A percentile compares a stretch with the other conserved stretches of the same genome.
Conservation (phyloP, 2,797 vertebrate species). For the Neosilurus hyrtlii region DNA sequence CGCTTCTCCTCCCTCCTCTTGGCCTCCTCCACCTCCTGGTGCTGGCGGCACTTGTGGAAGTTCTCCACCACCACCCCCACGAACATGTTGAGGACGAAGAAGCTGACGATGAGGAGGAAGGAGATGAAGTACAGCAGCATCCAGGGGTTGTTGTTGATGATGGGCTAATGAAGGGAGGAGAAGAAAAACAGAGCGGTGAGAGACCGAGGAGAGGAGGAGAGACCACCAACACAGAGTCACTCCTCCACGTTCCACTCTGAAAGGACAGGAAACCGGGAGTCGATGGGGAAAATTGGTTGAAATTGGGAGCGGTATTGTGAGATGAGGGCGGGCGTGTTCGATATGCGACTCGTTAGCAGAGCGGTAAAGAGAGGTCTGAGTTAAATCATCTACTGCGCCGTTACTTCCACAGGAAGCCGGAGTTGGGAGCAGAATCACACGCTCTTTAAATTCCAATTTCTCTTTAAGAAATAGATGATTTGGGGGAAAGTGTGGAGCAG, state of each 20-base stretch:
- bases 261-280: too few species aligned
- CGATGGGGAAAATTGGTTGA: neutral
- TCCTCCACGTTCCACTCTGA: neutral
- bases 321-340: slow-evolving; percentile 14
- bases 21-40: slow-evolving; percentile 80
- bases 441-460: neutral
- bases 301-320: slow-evolving; percentile 40
- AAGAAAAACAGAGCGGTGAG: neutral
- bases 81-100: slow-evolving; percentile 91
- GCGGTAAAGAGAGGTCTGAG: slow-evolving; percentile 9
- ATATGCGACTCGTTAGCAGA: slow-evolving; percentile 33
- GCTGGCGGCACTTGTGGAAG: slow-evolving; percentile 87
- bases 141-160: slow-evolving; percentile 80
- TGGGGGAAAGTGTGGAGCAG: neutral
- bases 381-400: slow-evolving; percentile 27
- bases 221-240: neutral
- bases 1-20: slow-evolving; percentile 80
- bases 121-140: slow-evolving; percentile 92
- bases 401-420: neutral
- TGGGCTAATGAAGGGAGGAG: slow-evolving; percentile 45
- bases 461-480: neutral
- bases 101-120: slow-evolving; percentile 89
- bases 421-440: neutral
- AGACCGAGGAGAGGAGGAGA: neutral
- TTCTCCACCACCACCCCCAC: slow-evolving; percentile 90